Evolutionary conservation across 2,113 vertebrate genomes (phyloP), one percentile per base, ranked within the genome.

Genomic region (Sylvilagus bachmani): DNA sequence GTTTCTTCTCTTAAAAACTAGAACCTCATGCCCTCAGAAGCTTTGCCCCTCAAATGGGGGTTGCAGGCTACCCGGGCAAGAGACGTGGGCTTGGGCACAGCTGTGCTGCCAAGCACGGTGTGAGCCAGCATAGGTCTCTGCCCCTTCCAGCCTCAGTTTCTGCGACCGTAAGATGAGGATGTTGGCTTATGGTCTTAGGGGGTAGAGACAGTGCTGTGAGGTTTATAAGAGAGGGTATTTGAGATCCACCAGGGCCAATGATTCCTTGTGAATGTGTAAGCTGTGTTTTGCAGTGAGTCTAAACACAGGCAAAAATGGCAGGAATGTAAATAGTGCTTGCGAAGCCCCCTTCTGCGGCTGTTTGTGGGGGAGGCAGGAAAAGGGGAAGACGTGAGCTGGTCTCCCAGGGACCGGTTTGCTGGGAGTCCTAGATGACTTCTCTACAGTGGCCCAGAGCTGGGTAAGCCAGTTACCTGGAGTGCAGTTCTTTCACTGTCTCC

Each of bases 251-350:
- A 90, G 80, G 93, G 89, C 89, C 89, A 87, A 49, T 93, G 95
- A 94, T 97, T 97, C 91, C 95, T 96, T 94, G 49, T 96, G 96
- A 95, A 97, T 96, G 87, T 94, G 96, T 95, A 90, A 94, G 77
- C 91, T 95, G 93, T 3, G 6, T 90, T 97, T 86, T 92, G 78
- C 29, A 86, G 78, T 58, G 91, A 80, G 67, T 91, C 96, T 95
- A 96, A 97, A 95, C 92, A 95, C 71, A 67, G 73, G 84, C 91
- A 95, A 88, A 94, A 93, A 90, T 53, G 86, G 55, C 67, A 94
- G 91, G 93, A 96, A 97, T 95, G 94, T 96, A 97, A 97, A 97
- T 92, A 93, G 86, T 16, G 44, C 22, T 90, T 27, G 27, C 78
- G 67, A 94, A 92, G n/a, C 11, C 53, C 77, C 24, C 83, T 81